Percentiles rank a stretch among this genome's conserved stretches.
These are phyloP conservation scores for Choloepus hoffmanni DNA, from an alignment of 2,113 vertebrate genomes.

Conservation along the genomic window DNA sequence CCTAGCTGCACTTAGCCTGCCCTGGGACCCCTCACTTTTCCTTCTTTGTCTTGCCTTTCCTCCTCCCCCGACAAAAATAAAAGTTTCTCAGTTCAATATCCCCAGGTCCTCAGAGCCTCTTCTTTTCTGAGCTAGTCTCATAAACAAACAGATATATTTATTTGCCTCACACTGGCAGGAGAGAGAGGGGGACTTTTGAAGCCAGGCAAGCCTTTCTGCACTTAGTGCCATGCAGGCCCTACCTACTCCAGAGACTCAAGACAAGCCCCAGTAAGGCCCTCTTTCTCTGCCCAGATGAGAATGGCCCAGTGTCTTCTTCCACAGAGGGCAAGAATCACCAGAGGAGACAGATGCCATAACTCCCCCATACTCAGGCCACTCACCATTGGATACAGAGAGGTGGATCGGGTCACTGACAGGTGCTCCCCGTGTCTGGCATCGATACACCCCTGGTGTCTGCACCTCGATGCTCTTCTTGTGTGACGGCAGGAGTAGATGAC, in stretches of 20 bases:
- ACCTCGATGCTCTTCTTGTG: constrained; percentile 78
- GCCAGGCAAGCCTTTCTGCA: neutral
- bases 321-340: neutral
- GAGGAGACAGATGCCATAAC: fast-evolving
- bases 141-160: neutral
- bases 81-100: neutral
- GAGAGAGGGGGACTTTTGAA: neutral
- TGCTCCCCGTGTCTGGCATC: constrained; percentile 80
- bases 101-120: neutral
- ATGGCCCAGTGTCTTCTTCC: neutral
- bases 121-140: neutral
- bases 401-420: constrained; percentile 80
- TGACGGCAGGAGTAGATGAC: constrained; percentile 76
- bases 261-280: neutral
- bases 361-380: neutral
- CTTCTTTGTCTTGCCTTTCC: neutral
- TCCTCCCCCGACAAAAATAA: too few relatives aligned
- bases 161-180: neutral
- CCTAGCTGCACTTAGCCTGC: neutral
- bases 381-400: constrained; percentile 79
- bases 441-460: constrained; percentile 75
- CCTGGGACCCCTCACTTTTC: neutral
- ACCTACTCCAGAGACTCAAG: neutral
- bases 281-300: neutral
- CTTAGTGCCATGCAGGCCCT: neutral